These are phyloP conservation scores for Poecilia picta DNA, from an alignment of 2,797 vertebrate species.

Conservation along the genomic window DNA sequence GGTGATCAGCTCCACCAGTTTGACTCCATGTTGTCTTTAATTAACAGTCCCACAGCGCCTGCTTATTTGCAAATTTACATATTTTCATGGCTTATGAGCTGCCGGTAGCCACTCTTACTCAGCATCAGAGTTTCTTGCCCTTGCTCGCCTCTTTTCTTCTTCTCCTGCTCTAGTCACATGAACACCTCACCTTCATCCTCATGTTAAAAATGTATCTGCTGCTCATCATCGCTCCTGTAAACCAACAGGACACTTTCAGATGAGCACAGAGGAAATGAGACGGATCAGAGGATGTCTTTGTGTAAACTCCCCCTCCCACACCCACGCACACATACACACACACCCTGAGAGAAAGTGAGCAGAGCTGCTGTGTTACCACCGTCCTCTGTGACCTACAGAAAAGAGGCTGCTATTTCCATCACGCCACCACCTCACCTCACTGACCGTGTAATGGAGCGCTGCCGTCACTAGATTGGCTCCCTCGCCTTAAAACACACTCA, in stretches of 20 bases:
- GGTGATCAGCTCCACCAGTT: slow-evolving; percentile 52
- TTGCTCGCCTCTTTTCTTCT: slow-evolving; percentile 29
- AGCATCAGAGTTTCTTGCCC: slow-evolving; percentile 33
- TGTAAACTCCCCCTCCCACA: slow-evolving; percentile 3
- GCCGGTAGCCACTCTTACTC: slow-evolving; percentile 23
- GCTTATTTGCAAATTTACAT: slow-evolving; percentile 64
- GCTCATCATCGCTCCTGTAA: slow-evolving; percentile 22
- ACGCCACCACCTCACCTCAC: slow-evolving; percentile 61
- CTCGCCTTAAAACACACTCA: slow-evolving; percentile 60
- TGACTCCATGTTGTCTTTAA: slow-evolving; percentile 60
- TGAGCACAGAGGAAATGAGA: slow-evolving; percentile 52
- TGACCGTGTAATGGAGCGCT: slow-evolving; percentile 72
- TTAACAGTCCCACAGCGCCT: slow-evolving; percentile 57
- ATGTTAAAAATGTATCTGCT: slow-evolving; percentile 22
- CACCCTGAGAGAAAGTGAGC: slow-evolving; percentile 1
- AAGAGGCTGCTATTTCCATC: slow-evolving; percentile 69
- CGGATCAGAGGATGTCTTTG: slow-evolving; percentile 31
- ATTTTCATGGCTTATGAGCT: slow-evolving; percentile 50
- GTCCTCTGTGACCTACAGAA: slow-evolving; percentile 69
- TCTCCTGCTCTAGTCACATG: slow-evolving; percentile 11
- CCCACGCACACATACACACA: slow-evolving; percentile 12
- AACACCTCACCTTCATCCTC: slow-evolving; percentile 3
- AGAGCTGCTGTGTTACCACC: slow-evolving; percentile 20
- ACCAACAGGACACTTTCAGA: slow-evolving; percentile 27
- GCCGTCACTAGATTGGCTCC: slow-evolving; percentile 59